Percentiles rank a stretch among this genome's conserved stretches.
These are phyloP conservation scores for Callyntrura guangdongensis DNA, from an alignment of 2,888 invertebrate genomes.

Conservation along the genomic window DNA sequence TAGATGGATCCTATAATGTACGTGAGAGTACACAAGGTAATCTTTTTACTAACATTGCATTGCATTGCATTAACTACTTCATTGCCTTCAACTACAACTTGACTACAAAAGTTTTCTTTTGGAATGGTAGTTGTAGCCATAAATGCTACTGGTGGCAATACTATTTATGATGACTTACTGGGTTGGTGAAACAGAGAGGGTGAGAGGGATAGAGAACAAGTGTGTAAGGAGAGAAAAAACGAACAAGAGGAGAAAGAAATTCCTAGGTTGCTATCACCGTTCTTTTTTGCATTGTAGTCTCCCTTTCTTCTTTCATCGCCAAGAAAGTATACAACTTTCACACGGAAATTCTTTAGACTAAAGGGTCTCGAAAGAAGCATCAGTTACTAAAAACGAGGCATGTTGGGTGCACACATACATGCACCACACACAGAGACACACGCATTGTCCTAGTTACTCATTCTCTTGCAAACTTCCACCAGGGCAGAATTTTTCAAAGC, in stretches of 20 bases:
- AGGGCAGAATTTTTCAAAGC: not conserved
- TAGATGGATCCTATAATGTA: not conserved
- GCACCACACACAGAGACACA: slow-evolving; percentile 47
- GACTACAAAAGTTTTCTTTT: slow-evolving; percentile 18
- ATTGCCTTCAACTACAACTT: slow-evolving; percentile 44
- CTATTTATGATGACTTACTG: slow-evolving; percentile 43
- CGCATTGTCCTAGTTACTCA: slow-evolving; percentile 62
- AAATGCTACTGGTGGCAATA: slow-evolving; percentile 38
- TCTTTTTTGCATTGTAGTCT: slow-evolving; percentile 51
- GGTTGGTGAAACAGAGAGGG: slow-evolving; percentile 16
- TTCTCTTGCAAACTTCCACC: slow-evolving; percentile 64
- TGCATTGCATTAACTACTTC: slow-evolving; percentile 38
- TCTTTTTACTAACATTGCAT: slow-evolving; percentile 42
- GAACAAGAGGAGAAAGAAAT: slow-evolving; percentile 32
- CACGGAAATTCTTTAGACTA: slow-evolving; percentile 65
- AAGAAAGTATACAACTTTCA: slow-evolving; percentile 44
- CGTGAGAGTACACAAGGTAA: slow-evolving; percentile 25
- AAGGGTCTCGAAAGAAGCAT: slow-evolving; percentile 68
- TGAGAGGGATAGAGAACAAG: slow-evolving; percentile 4
- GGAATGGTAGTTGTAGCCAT: not conserved
- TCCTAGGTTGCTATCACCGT: slow-evolving; percentile 30
- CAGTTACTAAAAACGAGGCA: slow-evolving; percentile 47
- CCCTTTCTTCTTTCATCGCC: slow-evolving; percentile 44
- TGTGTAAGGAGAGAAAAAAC: slow-evolving; percentile 23
- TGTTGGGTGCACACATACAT: slow-evolving; percentile 1